Percentiles rank a stretch among this genome's conserved stretches.
phyloP scores from a whole-genome alignment of 2,888 invertebrate species.

The Capitulum mitella region DNA sequence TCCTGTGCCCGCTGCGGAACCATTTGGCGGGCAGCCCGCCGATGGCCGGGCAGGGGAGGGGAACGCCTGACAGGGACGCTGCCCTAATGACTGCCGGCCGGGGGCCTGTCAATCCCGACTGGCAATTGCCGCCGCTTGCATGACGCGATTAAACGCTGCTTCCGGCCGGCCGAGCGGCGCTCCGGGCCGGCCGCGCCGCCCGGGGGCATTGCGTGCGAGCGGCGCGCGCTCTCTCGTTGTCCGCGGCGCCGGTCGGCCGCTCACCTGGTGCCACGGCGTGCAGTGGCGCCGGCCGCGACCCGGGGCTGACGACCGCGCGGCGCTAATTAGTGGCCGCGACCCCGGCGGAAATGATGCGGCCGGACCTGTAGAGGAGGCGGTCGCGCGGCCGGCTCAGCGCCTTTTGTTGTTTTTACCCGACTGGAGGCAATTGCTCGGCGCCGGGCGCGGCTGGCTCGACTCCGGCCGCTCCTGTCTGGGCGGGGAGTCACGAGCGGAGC shows the following conservation, averaged over 20 bases:
- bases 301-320: not conserved
- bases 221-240: too few relatives aligned
- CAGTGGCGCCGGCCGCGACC: too few relatives aligned
- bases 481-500: not conserved
- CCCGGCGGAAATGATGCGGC: not conserved
- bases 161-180: not conserved
- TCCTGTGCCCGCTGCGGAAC: not conserved
- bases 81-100: not conserved
- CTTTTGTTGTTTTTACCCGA: not conserved
- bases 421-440: not conserved
- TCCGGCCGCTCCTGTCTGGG: too few relatives aligned
- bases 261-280: too few relatives aligned
- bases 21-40: not conserved
- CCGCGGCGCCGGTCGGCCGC: too few relatives aligned
- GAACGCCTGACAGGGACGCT: not conserved
- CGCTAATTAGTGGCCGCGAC: not conserved
- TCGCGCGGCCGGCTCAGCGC: too few relatives aligned
- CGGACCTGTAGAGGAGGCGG: not conserved
- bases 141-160: constrained; percentile 13
- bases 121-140: not conserved
- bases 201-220: too few relatives aligned
- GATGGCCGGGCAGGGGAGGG: not conserved
- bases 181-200: too few relatives aligned
- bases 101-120: not conserved
- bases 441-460: not conserved